Conservation (phyloP, 2,797 vertebrate species). For the Periophthalmus magnuspinnatus region DNA sequence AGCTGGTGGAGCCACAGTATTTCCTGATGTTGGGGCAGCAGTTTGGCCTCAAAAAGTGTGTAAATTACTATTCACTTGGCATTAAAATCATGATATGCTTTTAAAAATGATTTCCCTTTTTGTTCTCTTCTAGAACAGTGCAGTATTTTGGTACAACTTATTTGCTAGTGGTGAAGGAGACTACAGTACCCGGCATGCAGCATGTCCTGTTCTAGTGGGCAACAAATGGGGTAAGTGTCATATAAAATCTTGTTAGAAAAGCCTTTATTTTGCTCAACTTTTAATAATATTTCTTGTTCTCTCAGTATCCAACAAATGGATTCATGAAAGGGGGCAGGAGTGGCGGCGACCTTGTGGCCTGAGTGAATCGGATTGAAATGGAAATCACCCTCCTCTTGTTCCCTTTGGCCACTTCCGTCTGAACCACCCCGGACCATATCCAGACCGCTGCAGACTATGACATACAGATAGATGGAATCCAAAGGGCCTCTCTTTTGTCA, state of each 20-base stretch:
- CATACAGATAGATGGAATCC: conserved; percentile 16
- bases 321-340: conserved; percentile 97
- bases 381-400: conserved; percentile 3
- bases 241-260: too few relatives aligned
- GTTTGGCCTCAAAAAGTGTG: conserved; percentile 93
- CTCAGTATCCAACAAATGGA: conserved; percentile 98
- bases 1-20: conserved; percentile 98
- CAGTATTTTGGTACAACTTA: conserved; percentile 98
- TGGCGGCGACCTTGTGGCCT: conserved; percentile 91
- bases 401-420: conserved; percentile 29
- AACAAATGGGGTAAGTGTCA: conserved; percentile 94
- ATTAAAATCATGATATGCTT: background rate
- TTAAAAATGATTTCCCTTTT: background rate
- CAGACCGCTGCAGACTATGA: conserved; percentile 45
- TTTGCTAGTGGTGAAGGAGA: conserved; percentile 96
- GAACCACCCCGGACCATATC: conserved; percentile 38
- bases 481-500: conserved; percentile 24
- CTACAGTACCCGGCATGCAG: conserved; percentile 95
- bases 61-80: background rate
- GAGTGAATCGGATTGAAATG: conserved; percentile 75
- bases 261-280: background rate
- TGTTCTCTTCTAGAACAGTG: conserved; percentile 80
- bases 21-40: conserved; percentile 94
- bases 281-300: background rate
- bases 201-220: conserved; percentile 95